Base-by-base conservation (phyloP, 1,140 invertebrate genomes). In the Bicyclus anynana region DNA sequence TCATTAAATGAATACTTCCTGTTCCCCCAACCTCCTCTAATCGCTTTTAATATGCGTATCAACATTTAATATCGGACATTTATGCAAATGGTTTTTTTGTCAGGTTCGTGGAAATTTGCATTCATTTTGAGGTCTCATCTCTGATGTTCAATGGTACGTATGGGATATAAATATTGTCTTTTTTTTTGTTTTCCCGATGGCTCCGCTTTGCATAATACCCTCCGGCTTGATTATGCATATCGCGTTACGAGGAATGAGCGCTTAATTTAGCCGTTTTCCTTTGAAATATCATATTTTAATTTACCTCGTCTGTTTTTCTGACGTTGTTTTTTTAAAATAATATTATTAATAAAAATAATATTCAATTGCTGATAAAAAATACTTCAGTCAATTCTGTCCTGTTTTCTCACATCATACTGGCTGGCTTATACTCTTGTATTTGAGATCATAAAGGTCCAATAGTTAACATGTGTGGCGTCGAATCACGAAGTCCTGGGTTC, bases 81-180 rank as follows among this genome's bases (percentile, higher is more conserved):
- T 84, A 84, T 84, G 81, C 78, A 74, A 84, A 84, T 77, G 20
- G 33, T 20, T 62, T 81, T 79, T 80, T 80, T 77, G 61, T 57
- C 35, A 62, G 59, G 60, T 59, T 62, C 51, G 58, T 57, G 52
- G 40, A 62, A 69, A 78, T 81, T 80, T 80, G 78, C 82, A 83
- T 85, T 74, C 69, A 84, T 81, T n/a, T 84, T 77, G 76, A 72
- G 77, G 66, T 66, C 69, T 67, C 75, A 67, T 74, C 69, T 74
- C 70, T 65, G 59, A 62, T 75, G 75, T 79, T 78, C 74, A 85
- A 85, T 84, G 79, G 64, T 62, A 72, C 76, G 74, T 77, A 67
- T 63, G 70, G 69, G 73, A 65, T 64, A 82, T 82, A 80, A 82
- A 80, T 84, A 80, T 77, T 76, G 69, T 74, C 63, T 74, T 67